Evolutionary conservation across 2,888 invertebrate species (phyloP), one percentile per base, ranked within the genome.

Genomic region (Boloria euphrosyne): DNA sequence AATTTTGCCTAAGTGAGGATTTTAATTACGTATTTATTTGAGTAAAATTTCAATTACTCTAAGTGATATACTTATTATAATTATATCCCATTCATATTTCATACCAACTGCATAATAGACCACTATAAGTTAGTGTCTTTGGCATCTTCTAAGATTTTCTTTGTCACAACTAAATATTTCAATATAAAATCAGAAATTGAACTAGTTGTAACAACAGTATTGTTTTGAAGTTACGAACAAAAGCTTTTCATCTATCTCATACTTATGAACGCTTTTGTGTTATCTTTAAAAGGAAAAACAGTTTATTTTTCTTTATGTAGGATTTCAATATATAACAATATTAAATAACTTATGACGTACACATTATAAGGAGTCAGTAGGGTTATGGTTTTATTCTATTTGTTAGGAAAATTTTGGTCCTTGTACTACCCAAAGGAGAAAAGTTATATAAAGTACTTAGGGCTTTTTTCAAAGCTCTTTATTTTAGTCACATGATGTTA

Each of bases 161-260:
- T 58, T 46, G 22, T 47, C 16, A 47, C n/a, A 58, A 27, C 22
- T 22, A 57, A n/a, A 58, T 6, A 16, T 16, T 47, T n/a, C 27
- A 3, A 31, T 47, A 47, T 31, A 16, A 58, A 47, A 2, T 43
- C 55, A 44, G 43, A 44, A 55, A 57, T 57, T 57, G 43, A 55
- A 44, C 27, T 58, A 58, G 31, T 47, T 50, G 31, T 59, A 59
- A 59, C 38, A 17, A 59, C 49, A 38, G 38, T 59, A 50, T 59
- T 59, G 59, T 59, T 16, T 49, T 31, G 31, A 59, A 59, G 49
- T 59, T 59, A 14, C 31, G 49, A 59, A 18, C 49, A 18, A 59
- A 50, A 38, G 49, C 49, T 59, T 59, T 50, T 59, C 31, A 59
- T 49, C 38, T 59, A 59, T 47, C 47, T 49, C 17, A 31, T 59